Percentiles rank a stretch among this genome's conserved stretches.
Conservation (phyloP, 2,888 invertebrate species). For the Clitarchus hookeri region DNA sequence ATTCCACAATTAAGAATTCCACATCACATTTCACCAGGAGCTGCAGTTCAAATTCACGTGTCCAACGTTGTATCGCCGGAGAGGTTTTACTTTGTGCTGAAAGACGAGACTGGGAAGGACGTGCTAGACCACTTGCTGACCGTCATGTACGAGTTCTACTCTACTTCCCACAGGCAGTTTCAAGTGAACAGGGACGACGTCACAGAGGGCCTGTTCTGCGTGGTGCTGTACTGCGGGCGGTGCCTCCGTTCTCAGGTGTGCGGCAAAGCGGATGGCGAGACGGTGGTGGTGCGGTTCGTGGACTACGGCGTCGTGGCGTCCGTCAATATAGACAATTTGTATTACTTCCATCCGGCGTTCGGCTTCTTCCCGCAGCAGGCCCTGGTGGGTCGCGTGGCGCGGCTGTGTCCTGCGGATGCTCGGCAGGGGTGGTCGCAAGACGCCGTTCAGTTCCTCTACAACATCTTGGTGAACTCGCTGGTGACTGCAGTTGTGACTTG, state of each 20-base stretch:
- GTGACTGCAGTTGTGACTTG: background rate
- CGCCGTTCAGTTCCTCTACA: background rate
- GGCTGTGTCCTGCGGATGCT: background rate
- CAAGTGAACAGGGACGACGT: background rate
- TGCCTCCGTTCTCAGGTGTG: background rate
- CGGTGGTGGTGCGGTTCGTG: background rate
- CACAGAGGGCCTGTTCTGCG: background rate
- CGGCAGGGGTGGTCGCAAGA: background rate
- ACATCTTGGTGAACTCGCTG: background rate
- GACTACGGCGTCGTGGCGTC: background rate
- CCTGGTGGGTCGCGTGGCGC: background rate
- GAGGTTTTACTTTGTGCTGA: background rate
- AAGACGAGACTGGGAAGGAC: background rate
- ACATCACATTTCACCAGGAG: background rate
- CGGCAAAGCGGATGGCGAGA: background rate
- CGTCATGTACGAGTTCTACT: background rate
- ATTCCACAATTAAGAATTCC: background rate
- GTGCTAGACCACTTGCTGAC: background rate
- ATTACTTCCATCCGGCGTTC: background rate
- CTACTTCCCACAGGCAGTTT: background rate
- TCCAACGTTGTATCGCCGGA: background rate
- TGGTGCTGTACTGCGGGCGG: background rate
- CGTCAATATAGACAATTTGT: background rate
- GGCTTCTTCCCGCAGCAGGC: background rate
- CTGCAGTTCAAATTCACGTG: background rate